A percentile compares a stretch with the other conserved stretches of the same genome.
These are phyloP conservation scores for Mechanitis mazaeus DNA, from an alignment of 2,888 invertebrate species.

Conservation along the genomic window DNA sequence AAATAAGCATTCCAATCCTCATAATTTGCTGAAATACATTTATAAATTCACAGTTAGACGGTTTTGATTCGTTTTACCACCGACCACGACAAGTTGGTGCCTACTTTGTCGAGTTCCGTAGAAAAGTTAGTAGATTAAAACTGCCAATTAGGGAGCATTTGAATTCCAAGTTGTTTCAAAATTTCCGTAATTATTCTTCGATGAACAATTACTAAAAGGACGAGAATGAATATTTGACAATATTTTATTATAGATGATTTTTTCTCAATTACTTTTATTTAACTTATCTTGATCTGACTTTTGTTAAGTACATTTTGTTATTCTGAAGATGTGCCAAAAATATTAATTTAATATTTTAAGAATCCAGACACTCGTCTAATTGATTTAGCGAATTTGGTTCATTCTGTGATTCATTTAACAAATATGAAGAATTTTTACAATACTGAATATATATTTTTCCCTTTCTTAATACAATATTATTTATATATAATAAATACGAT, in stretches of 20 bases:
- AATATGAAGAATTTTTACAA: constrained; percentile 2
- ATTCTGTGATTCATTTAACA: constrained; percentile 3
- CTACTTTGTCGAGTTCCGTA: constrained; percentile 68
- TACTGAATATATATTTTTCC: not conserved
- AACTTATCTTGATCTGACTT: constrained; percentile 14
- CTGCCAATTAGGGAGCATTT: constrained; percentile 74
- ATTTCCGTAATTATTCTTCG: constrained; percentile 71
- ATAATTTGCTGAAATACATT: constrained; percentile 63
- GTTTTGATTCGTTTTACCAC: constrained; percentile 66
- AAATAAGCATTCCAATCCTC: constrained; percentile 54
- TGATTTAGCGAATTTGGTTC: constrained; percentile 17
- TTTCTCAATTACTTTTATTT: constrained; percentile 14
- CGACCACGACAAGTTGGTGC: constrained; percentile 70
- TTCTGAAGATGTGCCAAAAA: constrained; percentile 24
- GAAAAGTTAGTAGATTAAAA: constrained; percentile 75
- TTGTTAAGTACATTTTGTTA: constrained; percentile 17
- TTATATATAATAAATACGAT: no score
- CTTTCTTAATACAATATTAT: no score
- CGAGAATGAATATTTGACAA: constrained; percentile 52
- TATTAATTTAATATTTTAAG: constrained; percentile 25
- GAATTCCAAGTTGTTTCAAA: constrained; percentile 73
- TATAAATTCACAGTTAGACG: constrained; percentile 63
- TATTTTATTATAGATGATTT: constrained; percentile 38
- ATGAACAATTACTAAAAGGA: constrained; percentile 63
- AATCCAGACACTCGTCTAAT: constrained; percentile 22